Conservation (phyloP, 2,113 vertebrate species). For the Heliornis fulica region DNA sequence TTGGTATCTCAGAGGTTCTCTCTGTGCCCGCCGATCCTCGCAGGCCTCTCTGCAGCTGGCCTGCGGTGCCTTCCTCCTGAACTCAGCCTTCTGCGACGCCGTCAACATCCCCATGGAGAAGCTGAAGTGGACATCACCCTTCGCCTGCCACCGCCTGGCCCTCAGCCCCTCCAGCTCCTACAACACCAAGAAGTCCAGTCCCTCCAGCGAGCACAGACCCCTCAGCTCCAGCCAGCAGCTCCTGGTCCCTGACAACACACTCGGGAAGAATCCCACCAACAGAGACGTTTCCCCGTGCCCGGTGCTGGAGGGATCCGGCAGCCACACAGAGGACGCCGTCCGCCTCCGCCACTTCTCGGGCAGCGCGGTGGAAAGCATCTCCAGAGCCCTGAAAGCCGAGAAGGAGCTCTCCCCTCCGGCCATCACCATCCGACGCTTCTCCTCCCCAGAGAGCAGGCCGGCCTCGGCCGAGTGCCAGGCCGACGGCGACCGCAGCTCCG, state of each 20-base stretch:
- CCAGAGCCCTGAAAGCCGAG: slow-evolving; percentile 29
- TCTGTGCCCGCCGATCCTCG: not conserved
- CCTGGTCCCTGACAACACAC: not conserved
- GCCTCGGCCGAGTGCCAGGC: not conserved
- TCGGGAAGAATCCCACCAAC: not conserved
- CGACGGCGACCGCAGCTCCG: slow-evolving; percentile 4
- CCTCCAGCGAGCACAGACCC: not conserved
- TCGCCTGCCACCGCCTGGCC: slow-evolving; percentile 84
- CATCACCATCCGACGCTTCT: slow-evolving; percentile 39
- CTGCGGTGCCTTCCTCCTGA: slow-evolving; percentile 86
- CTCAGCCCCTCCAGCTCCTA: slow-evolving; percentile 72
- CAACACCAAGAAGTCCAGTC: slow-evolving; percentile 22
- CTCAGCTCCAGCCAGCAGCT: not conserved
- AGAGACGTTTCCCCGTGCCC: rapidly evolving
- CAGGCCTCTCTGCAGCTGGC: slow-evolving; percentile 92
- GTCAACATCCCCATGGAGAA: slow-evolving; percentile 90
- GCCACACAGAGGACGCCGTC: rapidly evolving
- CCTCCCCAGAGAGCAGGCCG: slow-evolving; percentile 17
- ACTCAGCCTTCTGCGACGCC: slow-evolving; percentile 80
- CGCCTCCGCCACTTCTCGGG: not conserved
- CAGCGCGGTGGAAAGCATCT: not conserved
- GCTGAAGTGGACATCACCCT: slow-evolving; percentile 93
- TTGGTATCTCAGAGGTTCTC: not conserved
- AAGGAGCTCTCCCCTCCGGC: not conserved
- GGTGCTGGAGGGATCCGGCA: rapidly evolving